Base-by-base conservation (phyloP, 2,113 vertebrate species). In the zebrafish (Danio rerio) region DNA sequence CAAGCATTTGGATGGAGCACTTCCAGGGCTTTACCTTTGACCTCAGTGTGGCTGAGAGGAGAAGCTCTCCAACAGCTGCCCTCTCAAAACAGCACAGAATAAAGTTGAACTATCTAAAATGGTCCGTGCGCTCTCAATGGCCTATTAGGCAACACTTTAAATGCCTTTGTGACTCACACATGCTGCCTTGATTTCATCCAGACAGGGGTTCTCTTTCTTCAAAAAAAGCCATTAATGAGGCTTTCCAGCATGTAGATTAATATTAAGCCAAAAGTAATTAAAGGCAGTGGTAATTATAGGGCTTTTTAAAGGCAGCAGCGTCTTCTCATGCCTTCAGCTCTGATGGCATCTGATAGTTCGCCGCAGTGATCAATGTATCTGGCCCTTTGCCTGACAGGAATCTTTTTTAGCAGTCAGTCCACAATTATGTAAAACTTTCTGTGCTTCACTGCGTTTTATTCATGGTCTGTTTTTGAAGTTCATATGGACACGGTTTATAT, bases 1-100 rank as follows among this genome's bases (percentile, higher is more conserved):
- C 31, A 50, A 18, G 16, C 43, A 20, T 77, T 56, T 55, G 20
- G 11, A 40, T 59, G 62, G 52, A 75, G 49, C 73, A 18, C 71
- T 75, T 82, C 40, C 81, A 69, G 65, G 66, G 15, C 47, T 71
- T 78, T 61, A 78, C 65, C 74, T 78, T 78, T 83, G 81, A 83
- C 65, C 81, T 53, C 81, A 69, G 63, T 45, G 20, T 78, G 62
- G 65, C 52, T 56, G 74, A 78, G 45, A 31, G 11, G 16, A 78
- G 65, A 52, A 42, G 4, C 20, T 56, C 65, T 59, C 18, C 12
- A 71, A 43, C 65, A 83, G 81, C 63, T 83, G 81, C 13, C 49
- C 62, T 66, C 20, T 55, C n/a, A 16, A 43, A 63, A 52, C 50
- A n/a, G 61, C 61, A 40, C 72, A 18, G 40, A 83, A 83, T 77